Evolutionary conservation across 2,888 invertebrate species (phyloP).

Genomic region (Trissonchulus latispiculum): DNA sequence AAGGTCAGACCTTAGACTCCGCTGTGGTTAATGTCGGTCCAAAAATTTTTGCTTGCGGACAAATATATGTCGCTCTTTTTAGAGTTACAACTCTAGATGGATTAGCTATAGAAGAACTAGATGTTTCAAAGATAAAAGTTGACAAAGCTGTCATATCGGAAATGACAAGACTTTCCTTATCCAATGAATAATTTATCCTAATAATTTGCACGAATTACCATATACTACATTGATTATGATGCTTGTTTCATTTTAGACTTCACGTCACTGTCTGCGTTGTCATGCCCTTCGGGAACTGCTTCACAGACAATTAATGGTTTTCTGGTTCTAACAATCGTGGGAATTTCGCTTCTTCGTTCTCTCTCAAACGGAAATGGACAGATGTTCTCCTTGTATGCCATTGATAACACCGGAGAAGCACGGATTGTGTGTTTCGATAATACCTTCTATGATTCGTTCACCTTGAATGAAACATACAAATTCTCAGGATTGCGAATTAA

Average conservation of each 20-base stretch:
- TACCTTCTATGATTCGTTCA: background rate
- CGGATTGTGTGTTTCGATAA: background rate
- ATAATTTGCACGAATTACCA: too few species aligned
- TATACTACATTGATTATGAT: too few species aligned
- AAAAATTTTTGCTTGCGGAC: slow-evolving; percentile 4
- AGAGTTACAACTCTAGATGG: background rate
- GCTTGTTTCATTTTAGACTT: too few species aligned
- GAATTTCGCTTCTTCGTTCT: too few species aligned
- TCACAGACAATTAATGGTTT: too few species aligned
- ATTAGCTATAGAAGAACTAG: background rate
- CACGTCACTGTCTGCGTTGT: too few species aligned
- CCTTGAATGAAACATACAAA: background rate
- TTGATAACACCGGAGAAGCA: background rate
- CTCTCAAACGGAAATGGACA: background rate
- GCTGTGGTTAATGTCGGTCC: background rate
- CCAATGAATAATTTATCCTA: too few species aligned
- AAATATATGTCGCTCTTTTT: background rate
- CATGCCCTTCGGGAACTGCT: too few species aligned
- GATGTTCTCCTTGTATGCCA: background rate
- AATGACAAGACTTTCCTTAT: background rate
- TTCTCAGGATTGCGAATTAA: background rate
- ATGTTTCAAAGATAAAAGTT: background rate
- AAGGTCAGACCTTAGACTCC: background rate
- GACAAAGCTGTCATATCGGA: background rate
- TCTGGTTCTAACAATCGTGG: too few species aligned